Conservation (phyloP, 1,140 invertebrate genomes). For the Branchinecta lindahli region DNA sequence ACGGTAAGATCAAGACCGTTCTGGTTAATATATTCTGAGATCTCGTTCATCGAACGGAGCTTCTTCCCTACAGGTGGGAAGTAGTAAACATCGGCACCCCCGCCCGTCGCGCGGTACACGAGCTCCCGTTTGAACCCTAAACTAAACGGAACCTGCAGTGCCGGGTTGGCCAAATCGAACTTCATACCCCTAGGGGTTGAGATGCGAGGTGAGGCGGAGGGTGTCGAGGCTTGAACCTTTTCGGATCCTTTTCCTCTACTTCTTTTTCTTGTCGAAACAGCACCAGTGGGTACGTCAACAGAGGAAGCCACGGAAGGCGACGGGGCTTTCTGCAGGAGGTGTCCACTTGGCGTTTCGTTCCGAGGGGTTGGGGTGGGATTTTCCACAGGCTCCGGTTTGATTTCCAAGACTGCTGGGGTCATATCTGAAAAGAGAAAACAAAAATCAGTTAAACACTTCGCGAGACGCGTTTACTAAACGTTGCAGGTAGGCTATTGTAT, state of each 20-base stretch:
- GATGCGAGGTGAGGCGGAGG: neutral
- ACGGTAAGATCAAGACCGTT: neutral
- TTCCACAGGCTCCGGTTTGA: no score
- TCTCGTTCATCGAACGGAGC: neutral
- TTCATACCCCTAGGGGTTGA: neutral
- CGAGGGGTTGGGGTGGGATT: neutral
- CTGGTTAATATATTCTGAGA: neutral
- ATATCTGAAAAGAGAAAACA: no score
- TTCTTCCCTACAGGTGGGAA: neutral
- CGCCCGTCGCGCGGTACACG: neutral
- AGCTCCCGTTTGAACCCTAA: neutral
- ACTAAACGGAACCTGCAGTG: neutral
- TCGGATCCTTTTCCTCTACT: neutral
- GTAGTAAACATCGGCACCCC: neutral
- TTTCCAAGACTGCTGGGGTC: no score
- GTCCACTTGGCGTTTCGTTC: neutral
- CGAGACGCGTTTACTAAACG: no score
- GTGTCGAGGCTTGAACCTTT: no score
- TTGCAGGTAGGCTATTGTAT: no score
- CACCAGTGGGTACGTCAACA: neutral
- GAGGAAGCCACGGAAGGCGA: neutral
- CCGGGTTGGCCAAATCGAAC: neutral
- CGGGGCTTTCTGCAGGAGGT: neutral
- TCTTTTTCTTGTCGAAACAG: neutral
- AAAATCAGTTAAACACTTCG: no score